These are phyloP conservation scores for Drosophila subsilvestris DNA, from an alignment of 2,888 invertebrate genomes.

Conservation along the genomic window DNA sequence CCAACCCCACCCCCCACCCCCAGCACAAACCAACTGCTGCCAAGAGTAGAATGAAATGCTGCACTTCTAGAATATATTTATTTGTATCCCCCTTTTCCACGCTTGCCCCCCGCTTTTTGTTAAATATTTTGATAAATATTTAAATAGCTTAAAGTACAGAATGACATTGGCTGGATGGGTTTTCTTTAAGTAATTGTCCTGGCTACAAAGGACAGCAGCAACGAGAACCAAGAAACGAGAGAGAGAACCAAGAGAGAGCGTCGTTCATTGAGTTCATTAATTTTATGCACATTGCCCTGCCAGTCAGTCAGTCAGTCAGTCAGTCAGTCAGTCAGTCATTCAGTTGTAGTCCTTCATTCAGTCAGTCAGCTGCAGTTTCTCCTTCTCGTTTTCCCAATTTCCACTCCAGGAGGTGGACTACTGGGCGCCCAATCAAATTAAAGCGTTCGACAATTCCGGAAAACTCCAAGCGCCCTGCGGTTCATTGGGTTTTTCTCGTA, in stretches of 20 bases:
- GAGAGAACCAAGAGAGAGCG: neutral
- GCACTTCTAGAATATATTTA: slow-evolving; percentile 30
- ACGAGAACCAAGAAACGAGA: neutral
- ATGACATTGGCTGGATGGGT: neutral
- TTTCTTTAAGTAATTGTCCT: slow-evolving; percentile 28
- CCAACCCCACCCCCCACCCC: neutral
- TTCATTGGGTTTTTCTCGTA: slow-evolving; percentile 37
- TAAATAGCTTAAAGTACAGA: slow-evolving; percentile 54
- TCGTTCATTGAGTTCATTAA: slow-evolving; percentile 44
- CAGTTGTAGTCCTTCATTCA: slow-evolving; percentile 43
- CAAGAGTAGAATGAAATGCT: slow-evolving; percentile 29
- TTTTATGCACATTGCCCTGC: slow-evolving; percentile 46
- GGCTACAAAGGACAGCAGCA: slow-evolving; percentile 4
- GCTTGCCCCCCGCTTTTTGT: slow-evolving; percentile 1
- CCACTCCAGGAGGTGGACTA: slow-evolving; percentile 11
- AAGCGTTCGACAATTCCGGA: slow-evolving; percentile 47
- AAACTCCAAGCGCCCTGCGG: slow-evolving; percentile 34
- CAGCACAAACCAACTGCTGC: slow-evolving; percentile 27
- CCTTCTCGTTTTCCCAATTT: slow-evolving; percentile 7
- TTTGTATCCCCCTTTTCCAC: neutral
- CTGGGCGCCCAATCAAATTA: slow-evolving; percentile 49
- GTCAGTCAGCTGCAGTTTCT: slow-evolving; percentile 29
- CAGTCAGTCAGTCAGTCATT: slow-evolving; percentile 27
- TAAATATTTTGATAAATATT: slow-evolving; percentile 54
- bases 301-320: slow-evolving; percentile 36